A percentile compares a stretch with the other conserved stretches of the same genome.
These are phyloP conservation scores for Sarcoramphus papa DNA, from an alignment of 2,797 vertebrate species.

Conservation along the genomic window DNA sequence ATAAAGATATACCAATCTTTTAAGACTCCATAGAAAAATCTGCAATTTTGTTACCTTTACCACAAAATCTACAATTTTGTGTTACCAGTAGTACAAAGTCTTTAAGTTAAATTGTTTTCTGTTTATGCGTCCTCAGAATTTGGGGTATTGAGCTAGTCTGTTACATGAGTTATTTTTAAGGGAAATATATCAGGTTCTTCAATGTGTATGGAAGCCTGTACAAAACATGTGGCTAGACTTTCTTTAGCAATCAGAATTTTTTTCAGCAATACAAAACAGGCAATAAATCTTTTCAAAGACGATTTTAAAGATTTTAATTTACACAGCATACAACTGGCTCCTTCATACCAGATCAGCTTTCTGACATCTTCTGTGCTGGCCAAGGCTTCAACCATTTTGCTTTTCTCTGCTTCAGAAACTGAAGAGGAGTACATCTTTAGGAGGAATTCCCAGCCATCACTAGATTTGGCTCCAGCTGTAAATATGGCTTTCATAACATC, in stretches of 20 bases:
- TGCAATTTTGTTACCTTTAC: background rate
- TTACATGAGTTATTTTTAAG: background rate
- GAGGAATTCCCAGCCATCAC: conserved; percentile 78
- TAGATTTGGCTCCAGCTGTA: conserved; percentile 82
- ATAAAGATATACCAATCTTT: background rate
- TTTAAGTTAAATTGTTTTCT: background rate
- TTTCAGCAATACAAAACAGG: background rate
- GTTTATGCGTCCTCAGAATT: background rate
- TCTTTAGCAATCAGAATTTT: background rate
- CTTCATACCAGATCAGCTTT: conserved; percentile 80
- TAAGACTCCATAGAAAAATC: background rate
- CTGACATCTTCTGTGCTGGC: conserved; percentile 81
- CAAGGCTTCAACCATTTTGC: conserved; percentile 85
- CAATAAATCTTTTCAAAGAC: background rate
- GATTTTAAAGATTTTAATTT: background rate
- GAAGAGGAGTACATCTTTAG: conserved; percentile 67
- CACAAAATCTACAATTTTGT: background rate
- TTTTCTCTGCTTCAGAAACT: conserved; percentile 83
- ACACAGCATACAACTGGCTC: background rate
- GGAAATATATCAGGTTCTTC: background rate
- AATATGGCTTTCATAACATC: conserved; percentile 86
- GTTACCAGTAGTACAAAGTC: background rate
- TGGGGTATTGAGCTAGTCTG: background rate
- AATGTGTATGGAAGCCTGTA: background rate
- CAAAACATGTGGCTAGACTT: background rate